Base-by-base conservation (phyloP, 2,113 vertebrate genomes). In the Dipodomys stephensi region DNA sequence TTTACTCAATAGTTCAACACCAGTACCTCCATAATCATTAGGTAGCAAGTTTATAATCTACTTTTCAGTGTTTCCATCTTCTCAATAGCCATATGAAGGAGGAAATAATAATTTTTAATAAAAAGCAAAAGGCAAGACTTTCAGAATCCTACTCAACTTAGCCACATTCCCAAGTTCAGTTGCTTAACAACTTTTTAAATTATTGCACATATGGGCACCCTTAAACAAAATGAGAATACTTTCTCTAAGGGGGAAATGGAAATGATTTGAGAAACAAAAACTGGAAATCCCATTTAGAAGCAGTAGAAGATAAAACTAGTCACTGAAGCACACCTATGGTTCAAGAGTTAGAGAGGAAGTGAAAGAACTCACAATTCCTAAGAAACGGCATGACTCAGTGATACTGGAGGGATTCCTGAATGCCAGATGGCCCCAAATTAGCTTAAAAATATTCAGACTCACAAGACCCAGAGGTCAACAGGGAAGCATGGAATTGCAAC, bases 391-490 rank as follows among this genome's bases (percentile, higher is more conserved):
- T 90, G 16, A 72, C 13, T 32, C 35, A 71, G 69, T 19, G 64
- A 79, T 65, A 73, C 27, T 11, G 11, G 23, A 81, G 49, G 25
- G 39, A 77, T 92, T 68, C 11, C 35, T 88, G 20, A 92, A 87
- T 83, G 53, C 30, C 25, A 84, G 27, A 30, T 69, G 46, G 68
- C 27, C 20, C 71, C 80, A 93, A 80, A 39, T 73, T 95, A 83
- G 20, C 77, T 83, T 35, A 83, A 86, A 35, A 68, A 46, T 46
- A 49, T 69, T 73, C 19, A 44, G 12, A 93, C 57, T 10, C 44
- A 83, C 57, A 88, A 81, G 35, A 86, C 13, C 19, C 12, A 20
- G 28, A 74, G 46, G 62, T 7, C 67, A 88, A 67, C 18, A 86
- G 4, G 1, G 23, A 88, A 25, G 11, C 62, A 79, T 32, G 60